Evolutionary conservation across 1,140 invertebrate species (phyloP).

Genomic region (Carcinoscorpius rotundicauda): DNA sequence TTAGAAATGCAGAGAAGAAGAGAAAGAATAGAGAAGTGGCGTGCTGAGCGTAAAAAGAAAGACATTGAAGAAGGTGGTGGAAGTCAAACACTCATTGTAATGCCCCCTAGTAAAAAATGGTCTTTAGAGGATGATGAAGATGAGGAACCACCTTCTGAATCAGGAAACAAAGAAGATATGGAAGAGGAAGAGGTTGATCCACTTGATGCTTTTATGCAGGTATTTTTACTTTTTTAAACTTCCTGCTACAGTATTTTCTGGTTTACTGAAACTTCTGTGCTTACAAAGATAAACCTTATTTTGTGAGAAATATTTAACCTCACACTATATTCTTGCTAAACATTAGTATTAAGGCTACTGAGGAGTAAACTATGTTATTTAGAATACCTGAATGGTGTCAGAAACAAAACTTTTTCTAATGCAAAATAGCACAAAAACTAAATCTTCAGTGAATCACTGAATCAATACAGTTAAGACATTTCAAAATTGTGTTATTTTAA

Average conservation of each 20-base stretch:
- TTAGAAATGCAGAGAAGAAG: slow-evolving; percentile 91
- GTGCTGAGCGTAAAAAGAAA: slow-evolving; percentile 73
- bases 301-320: too few relatives aligned
- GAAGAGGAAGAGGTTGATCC: slow-evolving; percentile 74
- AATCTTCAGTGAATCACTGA: too few relatives aligned
- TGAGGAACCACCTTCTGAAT: slow-evolving; percentile 27
- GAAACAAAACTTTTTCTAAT: too few relatives aligned
- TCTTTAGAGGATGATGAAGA: slow-evolving; percentile 34
- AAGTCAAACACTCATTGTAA: slow-evolving; percentile 5
- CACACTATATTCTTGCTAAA: too few relatives aligned
- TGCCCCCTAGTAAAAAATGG: slow-evolving; percentile 29
- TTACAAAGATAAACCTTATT: too few relatives aligned
- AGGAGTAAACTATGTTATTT: too few relatives aligned
- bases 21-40: slow-evolving; percentile 85
- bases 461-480: too few relatives aligned
- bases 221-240: slow-evolving; percentile 26
- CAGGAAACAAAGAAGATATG: slow-evolving; percentile 37
- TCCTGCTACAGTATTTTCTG: slow-evolving; percentile 7
- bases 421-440: too few relatives aligned
- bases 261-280: slow-evolving; percentile 1
- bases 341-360: too few relatives aligned
- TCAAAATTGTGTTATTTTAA: too few relatives aligned
- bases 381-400: too few relatives aligned
- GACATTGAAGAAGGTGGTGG: slow-evolving; percentile 37
- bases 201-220: slow-evolving; percentile 92